Percentiles rank a stretch among this genome's conserved stretches.
Conservation (phyloP, 2,888 invertebrate genomes). For the Halictus quadricinctus region DNA sequence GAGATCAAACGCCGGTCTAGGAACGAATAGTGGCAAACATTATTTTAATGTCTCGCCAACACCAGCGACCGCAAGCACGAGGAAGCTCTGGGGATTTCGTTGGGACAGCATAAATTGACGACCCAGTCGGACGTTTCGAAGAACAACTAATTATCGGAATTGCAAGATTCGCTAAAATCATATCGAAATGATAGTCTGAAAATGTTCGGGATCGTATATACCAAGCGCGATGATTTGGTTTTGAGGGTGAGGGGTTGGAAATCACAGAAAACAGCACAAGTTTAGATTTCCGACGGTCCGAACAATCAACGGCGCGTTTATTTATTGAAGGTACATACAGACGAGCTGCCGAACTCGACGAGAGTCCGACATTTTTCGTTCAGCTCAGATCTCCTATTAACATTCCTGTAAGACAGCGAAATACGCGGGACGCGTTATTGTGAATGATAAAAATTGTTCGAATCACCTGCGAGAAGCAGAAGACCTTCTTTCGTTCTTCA, state of each 20-base stretch:
- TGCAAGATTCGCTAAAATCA: too few species aligned
- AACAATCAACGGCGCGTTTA: not conserved
- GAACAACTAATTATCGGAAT: too few species aligned
- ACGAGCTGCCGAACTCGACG: too few species aligned
- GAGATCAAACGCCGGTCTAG: not conserved
- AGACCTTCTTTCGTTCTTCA: too few species aligned
- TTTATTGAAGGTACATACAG: not conserved
- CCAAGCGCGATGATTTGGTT: too few species aligned
- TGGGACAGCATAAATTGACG: conserved; percentile 67
- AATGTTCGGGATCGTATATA: too few species aligned
- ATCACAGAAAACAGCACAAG: not conserved
- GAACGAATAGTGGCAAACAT: not conserved
- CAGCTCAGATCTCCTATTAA: too few species aligned
- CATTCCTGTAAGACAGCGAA: not conserved
- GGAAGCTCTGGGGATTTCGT: not conserved
- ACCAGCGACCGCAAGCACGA: not conserved
- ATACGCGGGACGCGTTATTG: too few species aligned
- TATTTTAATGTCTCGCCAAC: not conserved
- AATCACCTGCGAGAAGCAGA: too few species aligned
- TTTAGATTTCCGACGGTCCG: not conserved
- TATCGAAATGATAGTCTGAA: too few species aligned
- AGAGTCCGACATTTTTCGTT: too few species aligned
- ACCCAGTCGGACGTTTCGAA: conserved; percentile 40
- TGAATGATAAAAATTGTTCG: too few species aligned
- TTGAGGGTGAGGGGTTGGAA: not conserved